A percentile compares a stretch with the other conserved stretches of the same genome.
Evolutionary conservation across 2,888 invertebrate species (phyloP).

Genomic region (Ochropacha duplaris): DNA sequence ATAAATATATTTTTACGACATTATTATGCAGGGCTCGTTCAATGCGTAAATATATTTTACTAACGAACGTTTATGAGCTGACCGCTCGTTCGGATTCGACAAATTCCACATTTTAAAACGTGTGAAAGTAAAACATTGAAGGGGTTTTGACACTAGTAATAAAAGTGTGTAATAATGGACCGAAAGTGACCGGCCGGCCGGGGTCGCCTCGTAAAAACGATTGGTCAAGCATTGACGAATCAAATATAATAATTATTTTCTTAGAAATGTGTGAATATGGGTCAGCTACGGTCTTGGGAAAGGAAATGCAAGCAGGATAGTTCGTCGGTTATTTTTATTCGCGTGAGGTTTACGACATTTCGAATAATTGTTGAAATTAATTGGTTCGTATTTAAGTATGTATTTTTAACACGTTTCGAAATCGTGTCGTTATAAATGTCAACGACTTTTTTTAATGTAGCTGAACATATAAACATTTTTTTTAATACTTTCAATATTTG

Average conservation of each 20-base stretch:
- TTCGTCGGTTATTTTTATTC: conserved; percentile 23
- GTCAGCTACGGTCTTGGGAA: conserved; percentile 73
- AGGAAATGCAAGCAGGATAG: conserved; percentile 50
- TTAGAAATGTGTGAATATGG: conserved; percentile 63
- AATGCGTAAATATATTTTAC: conserved; percentile 48
- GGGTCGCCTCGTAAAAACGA: conserved; percentile 67
- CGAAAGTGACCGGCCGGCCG: conserved; percentile 51
- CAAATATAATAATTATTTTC: conserved; percentile 58
- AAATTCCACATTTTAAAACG: conserved; percentile 73
- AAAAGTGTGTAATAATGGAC: conserved; percentile 53
- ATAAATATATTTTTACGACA: conserved; percentile 72
- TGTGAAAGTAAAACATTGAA: conserved; percentile 76
- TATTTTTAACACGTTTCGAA: not conserved
- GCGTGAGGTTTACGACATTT: not conserved
- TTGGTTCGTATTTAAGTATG: not conserved
- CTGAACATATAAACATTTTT: not conserved
- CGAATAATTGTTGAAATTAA: conserved; percentile 5
- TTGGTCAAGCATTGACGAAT: conserved; percentile 76
- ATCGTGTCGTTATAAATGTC: conserved; percentile 4
- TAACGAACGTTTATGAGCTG: conserved; percentile 68
- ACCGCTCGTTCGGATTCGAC: conserved; percentile 62
- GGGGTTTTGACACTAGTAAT: conserved; percentile 57
- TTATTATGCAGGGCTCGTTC: conserved; percentile 65
- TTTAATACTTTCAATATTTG: not conserved
- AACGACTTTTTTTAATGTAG: not conserved